Base-by-base conservation (phyloP, 2,797 vertebrate species). In the Forpus xanthops region DNA sequence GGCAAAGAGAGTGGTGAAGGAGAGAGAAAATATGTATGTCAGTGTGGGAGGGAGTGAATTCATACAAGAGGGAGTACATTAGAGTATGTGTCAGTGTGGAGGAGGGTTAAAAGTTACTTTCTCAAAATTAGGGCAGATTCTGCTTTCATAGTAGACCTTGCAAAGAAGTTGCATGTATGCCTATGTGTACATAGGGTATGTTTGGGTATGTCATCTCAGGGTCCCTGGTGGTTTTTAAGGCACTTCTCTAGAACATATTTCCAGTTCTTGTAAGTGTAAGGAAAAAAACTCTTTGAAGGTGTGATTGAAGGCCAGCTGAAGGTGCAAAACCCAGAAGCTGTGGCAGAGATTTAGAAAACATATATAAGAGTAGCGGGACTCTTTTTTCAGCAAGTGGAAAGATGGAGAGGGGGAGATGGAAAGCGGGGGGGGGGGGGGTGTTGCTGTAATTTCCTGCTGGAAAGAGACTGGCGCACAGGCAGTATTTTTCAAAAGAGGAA, bases 91-190 rank as follows among this genome's bases (percentile, higher is more conserved):
- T 83, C 91, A 95, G 37, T 79, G 89, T 62, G 84, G 96, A 94
- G 95, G 94, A 95, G 81, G 65, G 52, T 81, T 87, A 62, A 56
- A 84, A 87, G 64, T 68, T 49, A 83, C 30, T 70, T 94, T 89
- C 75, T 75, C 76, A 72, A 82, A 96, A 93, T 89, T 83, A 92
- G 95, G 93, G 33, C 85, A 96, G 90, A 75, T 93, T 92, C 74
- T 92, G 78, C 61, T 71, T 65, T 87, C 9, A 1, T 14, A 82
- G 84, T 27, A 94, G 68, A 72, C 15, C 44, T 73, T 42, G 42
- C 64, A 76, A 52, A 86, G 76, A 78, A 95, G 18, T 17, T 80
- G 11, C 1, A 1, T 45, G 8, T 42, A 8, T 73, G 17, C 25
- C 15, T 45, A 13, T 49, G 15, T 66, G 17, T 35, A 23, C 7